Base-by-base conservation (phyloP, 2,113 vertebrate species). In the Notothenia rossii region DNA sequence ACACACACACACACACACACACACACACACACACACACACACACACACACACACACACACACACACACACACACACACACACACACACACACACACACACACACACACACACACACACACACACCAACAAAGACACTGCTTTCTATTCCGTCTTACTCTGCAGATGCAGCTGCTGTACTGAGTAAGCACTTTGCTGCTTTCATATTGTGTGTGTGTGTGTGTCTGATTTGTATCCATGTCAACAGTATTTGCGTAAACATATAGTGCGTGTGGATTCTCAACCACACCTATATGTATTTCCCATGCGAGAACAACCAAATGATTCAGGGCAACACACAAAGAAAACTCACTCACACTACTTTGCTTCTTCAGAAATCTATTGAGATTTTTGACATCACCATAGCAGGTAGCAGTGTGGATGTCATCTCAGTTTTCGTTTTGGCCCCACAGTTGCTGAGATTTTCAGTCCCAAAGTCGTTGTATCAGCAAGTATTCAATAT, bases 141-240 rank as follows among this genome's bases (percentile, higher is more conserved):
- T 86, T 88, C 77, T 89, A 63, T 80, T 88, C 75, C 82, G 51
- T 81, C 62, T 72, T 46, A 87, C 81, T 88, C 49, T 88, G 90
- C 91, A 88, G 91, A 92, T 88, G 88, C 86, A 91, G 88, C 89
- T 89, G 83, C 85, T 72, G 53, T 2, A 17, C 79, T 81, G 86
- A 92, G 70, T 62, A 73, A 79, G 85, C 90, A 91, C 91, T 93
- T 91, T 90, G 77, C 69, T 83, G 74, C 55, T 73, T 40, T 40
- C 61, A 61, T 53, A 69, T 77, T 85, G 75, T 88, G 75, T 88
- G 56, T 62, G 25, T 67, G 61, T 73, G 56, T 75, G 56, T 83
- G 36, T 65, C 50, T 69, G 63, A 56, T 69, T 48, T 45, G 49
- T 61, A 25, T 72, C 66, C 50, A 22, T 72, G 53, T 82, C 61